Conservation (phyloP, 1,140 invertebrate genomes). For the Aphaenogaster rudis region DNA sequence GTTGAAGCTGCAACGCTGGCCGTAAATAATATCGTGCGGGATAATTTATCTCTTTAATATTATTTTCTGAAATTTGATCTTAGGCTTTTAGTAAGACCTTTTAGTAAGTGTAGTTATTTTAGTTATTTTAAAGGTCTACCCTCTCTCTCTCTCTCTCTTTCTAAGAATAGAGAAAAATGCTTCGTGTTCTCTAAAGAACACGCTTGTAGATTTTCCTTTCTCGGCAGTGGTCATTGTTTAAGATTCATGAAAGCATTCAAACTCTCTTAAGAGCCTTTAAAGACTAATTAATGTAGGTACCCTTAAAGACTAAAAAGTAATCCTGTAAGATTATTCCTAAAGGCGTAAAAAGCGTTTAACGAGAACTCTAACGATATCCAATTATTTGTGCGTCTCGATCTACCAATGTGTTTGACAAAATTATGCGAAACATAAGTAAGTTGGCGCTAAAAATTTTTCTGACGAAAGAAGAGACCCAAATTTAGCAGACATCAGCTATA, state of each 20-base stretch:
- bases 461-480: background rate
- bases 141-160: background rate
- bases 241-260: conserved; percentile 51
- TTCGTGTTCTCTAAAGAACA: conserved; percentile 9
- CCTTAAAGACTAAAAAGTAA: conserved; percentile 20
- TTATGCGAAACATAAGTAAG: no score
- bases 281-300: conserved; percentile 50
- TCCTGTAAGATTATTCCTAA: conserved; percentile 29
- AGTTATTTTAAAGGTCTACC: conserved; percentile 3
- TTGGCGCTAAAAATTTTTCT: background rate
- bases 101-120: background rate
- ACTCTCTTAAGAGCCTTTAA: conserved; percentile 34
- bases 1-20: background rate
- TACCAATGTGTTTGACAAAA: background rate
- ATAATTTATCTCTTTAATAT: conserved; percentile 33
- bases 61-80: conserved; percentile 15
- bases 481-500: background rate
- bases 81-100: background rate
- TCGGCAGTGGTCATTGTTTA: conserved; percentile 43
- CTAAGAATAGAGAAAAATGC: conserved; percentile 7
- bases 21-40: conserved; percentile 6
- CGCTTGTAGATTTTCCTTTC: conserved; percentile 41
- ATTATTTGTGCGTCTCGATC: conserved; percentile 7
- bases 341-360: conserved; percentile 19
- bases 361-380: background rate